Conservation (phyloP, 2,113 vertebrate genomes). For the Ophiodon elongatus region DNA sequence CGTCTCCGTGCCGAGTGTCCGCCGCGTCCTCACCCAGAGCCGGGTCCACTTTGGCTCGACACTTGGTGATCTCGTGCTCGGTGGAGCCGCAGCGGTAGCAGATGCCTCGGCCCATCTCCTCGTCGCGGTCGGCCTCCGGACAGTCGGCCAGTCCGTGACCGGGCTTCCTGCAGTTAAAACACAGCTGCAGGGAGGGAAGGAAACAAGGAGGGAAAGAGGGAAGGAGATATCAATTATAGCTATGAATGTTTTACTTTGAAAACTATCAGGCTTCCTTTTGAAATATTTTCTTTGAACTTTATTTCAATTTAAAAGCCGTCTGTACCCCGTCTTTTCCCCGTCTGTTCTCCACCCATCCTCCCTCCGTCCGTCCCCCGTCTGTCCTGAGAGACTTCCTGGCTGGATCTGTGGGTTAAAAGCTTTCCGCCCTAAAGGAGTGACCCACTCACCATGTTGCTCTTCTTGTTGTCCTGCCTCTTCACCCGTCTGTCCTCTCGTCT, state of each 20-base stretch:
- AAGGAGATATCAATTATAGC: no score
- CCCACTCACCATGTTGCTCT: conserved; percentile 89
- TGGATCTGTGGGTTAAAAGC: no score
- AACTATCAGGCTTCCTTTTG: no score
- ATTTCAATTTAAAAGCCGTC: no score
- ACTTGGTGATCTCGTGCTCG: conserved; percentile 93
- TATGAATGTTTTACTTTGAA: no score
- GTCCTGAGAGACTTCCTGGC: no score
- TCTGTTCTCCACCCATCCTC: no score
- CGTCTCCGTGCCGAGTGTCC: not conserved
- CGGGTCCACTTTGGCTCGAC: conserved; percentile 92
- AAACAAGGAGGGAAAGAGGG: no score
- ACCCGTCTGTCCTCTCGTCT: conserved; percentile 89
- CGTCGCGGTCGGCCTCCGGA: conserved; percentile 89
- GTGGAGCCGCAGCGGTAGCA: conserved; percentile 97
- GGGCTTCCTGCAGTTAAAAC: conserved; percentile 95
- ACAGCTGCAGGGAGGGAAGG: conserved; percentile 84
- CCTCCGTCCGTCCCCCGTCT: no score
- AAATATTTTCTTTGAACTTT: no score
- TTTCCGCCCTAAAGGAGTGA: no score
- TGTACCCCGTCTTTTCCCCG: no score
- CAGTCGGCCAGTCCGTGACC: conserved; percentile 96
- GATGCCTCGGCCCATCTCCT: conserved; percentile 93
- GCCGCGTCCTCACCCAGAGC: conserved; percentile 85
- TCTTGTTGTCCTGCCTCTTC: conserved; percentile 89